Conservation (phyloP, 2,113 vertebrate species). For the Plectropomus leopardus region DNA sequence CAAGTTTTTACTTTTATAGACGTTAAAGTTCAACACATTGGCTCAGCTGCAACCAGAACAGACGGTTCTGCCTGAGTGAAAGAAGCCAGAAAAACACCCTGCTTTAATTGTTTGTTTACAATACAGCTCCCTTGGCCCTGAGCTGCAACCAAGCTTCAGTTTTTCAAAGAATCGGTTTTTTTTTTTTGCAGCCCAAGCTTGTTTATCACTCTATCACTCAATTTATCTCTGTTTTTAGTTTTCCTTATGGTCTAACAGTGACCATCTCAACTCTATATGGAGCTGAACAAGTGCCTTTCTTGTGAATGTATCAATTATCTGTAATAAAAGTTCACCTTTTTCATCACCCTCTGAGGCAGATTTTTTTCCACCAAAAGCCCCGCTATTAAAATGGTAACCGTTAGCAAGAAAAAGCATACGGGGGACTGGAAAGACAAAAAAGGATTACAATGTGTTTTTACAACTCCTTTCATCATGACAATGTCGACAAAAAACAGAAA, state of each 20-base stretch:
- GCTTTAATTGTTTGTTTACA: slow-evolving; percentile 58
- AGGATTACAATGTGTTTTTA: slow-evolving; percentile 8
- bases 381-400: neutral
- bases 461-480: slow-evolving; percentile 28
- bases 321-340: slow-evolving; percentile 1
- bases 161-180: slow-evolving; percentile 6
- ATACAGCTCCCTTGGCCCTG: slow-evolving; percentile 23
- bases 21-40: neutral
- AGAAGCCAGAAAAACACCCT: slow-evolving; percentile 31
- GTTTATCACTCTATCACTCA: slow-evolving; percentile 19
- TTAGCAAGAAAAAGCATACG: neutral
- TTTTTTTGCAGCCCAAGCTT: slow-evolving; percentile 16
- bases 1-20: slow-evolving; percentile 1
- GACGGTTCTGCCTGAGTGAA: slow-evolving; percentile 26
- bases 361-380: neutral
- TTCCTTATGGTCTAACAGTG: too few relatives aligned
- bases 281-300: neutral
- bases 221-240: slow-evolving; percentile 1
- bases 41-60: slow-evolving; percentile 3
- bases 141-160: slow-evolving; percentile 19
- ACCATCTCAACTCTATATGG: neutral
- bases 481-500: slow-evolving; percentile 15
- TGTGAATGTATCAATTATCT: slow-evolving; percentile 5
- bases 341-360: neutral
- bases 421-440: neutral